phyloP scores from a whole-genome alignment of 2,797 vertebrate species.

The Microchirus variegatus region DNA sequence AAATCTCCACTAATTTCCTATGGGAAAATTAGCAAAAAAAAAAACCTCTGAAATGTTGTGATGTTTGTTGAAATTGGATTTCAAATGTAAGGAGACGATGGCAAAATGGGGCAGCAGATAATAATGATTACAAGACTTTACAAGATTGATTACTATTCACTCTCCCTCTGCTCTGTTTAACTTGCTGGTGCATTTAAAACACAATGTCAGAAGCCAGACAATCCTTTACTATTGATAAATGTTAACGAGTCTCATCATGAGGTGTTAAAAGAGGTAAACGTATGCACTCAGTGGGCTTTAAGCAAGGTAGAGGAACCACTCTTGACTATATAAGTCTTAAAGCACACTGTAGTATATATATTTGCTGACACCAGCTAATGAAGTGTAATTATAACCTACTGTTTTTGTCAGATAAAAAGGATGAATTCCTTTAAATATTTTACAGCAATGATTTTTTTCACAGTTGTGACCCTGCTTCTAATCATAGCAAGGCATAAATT shows the following conservation, averaged over 20 bases:
- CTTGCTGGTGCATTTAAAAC: no score
- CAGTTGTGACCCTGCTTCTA: constrained; percentile 30
- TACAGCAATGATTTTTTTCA: constrained; percentile 39
- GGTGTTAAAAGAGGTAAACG: no score
- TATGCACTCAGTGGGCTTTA: no score
- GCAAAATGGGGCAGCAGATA: no score
- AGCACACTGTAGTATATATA: not conserved
- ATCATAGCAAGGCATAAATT: constrained; percentile 65
- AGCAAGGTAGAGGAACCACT: not conserved
- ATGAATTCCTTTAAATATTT: constrained; percentile 6
- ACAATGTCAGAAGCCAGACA: not conserved
- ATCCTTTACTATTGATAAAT: not conserved
- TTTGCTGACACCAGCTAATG: not conserved
- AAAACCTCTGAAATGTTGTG: no score
- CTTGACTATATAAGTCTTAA: not conserved
- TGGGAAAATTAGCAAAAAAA: no score
- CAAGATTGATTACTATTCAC: no score
- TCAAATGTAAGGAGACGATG: no score
- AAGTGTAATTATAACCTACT: not conserved
- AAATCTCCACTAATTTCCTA: no score
- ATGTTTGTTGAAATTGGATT: no score
- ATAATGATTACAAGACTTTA: no score
- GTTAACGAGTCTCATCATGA: not conserved
- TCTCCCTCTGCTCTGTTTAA: no score
- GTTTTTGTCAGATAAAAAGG: constrained; percentile 8